Evolutionary conservation across 1,140 invertebrate species (phyloP), one percentile per base, ranked within the genome.

Genomic region (Cydia splendana): DNA sequence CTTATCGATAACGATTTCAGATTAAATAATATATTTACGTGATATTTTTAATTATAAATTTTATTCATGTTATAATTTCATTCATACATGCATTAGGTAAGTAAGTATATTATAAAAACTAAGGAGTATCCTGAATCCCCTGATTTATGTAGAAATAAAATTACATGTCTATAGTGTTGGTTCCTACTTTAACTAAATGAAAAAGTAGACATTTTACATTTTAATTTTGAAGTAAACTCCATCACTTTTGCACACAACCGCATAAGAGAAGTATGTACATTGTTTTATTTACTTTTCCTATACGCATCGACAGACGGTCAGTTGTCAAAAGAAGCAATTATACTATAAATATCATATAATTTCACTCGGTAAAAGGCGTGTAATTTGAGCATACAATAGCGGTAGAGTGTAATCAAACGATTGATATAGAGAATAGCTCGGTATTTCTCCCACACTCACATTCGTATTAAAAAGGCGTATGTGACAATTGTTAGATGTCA

Each of bases 331-430:
- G 38, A 38, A 71, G 12, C 18, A 71, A 71, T 71, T 42, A n/a
- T 5, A 34, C 9, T 15, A 69, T 6, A 28, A 10, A 24, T 62
- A 62, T 51, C 48, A n/a, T 62, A 38, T 69, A 34, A 38, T 71
- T 71, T 71, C n/a, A 71, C 34, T 71, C 30, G 15, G n/a, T 71
- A 71, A 71, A 38, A 38, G 67, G 30, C 67, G 67, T 71, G 30
- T 71, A 71, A 71, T 71, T 71, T 38, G 15, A 71, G 15, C 20
- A 71, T 71, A 71, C 67, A 71, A 71, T 71, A 45, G 34, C 67
- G 34, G 30, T 20, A n/a, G 67, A 13, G 34, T 71, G 34, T 45
- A 38, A 71, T 71, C 34, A 71, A 71, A 42, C 30, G 67, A 71
- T 69, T 69, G 65, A 69, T n/a, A 69, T 42, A 71, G 28, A 69